A percentile compares a stretch with the other conserved stretches of the same genome.
phyloP scores from a whole-genome alignment of 2,888 invertebrate species.

The Synanthedon vespiformis region DNA sequence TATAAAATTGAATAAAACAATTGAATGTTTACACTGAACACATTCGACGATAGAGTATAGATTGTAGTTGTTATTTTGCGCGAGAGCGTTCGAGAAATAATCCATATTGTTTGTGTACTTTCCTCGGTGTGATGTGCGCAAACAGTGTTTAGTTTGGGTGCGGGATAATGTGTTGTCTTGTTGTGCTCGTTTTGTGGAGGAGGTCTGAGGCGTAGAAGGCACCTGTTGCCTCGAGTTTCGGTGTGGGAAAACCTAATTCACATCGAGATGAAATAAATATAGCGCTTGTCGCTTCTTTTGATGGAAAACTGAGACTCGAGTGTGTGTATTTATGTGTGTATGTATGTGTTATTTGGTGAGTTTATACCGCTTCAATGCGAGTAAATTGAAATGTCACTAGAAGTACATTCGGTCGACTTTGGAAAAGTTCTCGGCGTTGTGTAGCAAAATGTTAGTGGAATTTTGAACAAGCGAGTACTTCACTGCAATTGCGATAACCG shows the following conservation, averaged over 20 bases:
- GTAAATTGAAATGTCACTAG: not conserved
- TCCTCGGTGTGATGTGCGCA: conserved; percentile 35
- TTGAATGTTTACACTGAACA: not conserved
- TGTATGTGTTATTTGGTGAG: no score
- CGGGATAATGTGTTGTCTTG: conserved; percentile 27
- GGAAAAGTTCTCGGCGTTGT: not conserved
- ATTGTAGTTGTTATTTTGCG: not conserved
- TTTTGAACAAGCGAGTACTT: not conserved
- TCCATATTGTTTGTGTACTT: conserved; percentile 24
- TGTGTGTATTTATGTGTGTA: not conserved
- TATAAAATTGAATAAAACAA: not conserved
- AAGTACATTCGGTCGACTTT: not conserved
- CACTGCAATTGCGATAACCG: not conserved
- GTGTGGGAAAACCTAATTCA: conserved; percentile 50
- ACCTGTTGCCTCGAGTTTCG: conserved; percentile 56
- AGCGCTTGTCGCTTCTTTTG: conserved; percentile 9
- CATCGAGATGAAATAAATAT: conserved; percentile 57
- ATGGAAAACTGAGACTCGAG: not conserved
- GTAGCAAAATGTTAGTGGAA: not conserved
- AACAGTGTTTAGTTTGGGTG: conserved; percentile 35
- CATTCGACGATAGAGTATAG: not conserved
- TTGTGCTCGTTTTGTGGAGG: conserved; percentile 18
- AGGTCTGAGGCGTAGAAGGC: conserved; percentile 16
- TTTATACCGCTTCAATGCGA: no score
- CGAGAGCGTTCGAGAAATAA: not conserved